phyloP scores from a whole-genome alignment of 2,797 vertebrate species.

The Parotocinclus haroldoi region DNA sequence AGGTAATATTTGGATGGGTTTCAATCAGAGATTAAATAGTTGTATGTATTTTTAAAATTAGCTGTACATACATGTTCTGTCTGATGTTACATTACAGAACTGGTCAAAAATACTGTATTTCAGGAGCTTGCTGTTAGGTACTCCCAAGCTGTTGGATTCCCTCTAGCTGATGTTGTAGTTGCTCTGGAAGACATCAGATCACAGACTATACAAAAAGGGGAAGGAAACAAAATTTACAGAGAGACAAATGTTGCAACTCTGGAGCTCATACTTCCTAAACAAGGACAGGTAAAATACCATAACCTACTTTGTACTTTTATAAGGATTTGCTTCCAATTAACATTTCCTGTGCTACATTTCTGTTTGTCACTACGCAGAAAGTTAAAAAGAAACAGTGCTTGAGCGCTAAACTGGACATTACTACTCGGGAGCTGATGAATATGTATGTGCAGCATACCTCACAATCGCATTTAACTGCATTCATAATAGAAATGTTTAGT shows the following conservation, averaged over 20 bases:
- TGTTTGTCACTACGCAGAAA: background rate
- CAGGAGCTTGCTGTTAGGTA: conserved; percentile 83
- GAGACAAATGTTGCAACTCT: conserved; percentile 82
- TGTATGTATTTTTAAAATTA: too few species aligned
- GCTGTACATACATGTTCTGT: background rate
- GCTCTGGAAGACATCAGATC: conserved; percentile 81
- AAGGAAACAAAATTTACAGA: conserved; percentile 80
- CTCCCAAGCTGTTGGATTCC: conserved; percentile 68
- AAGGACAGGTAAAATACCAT: conserved; percentile 52
- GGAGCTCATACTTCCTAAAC: conserved; percentile 79
- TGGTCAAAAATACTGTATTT: conserved; percentile 10
- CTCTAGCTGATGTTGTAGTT: conserved; percentile 63
- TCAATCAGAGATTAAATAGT: too few species aligned
- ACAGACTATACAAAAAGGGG: conserved; percentile 78
- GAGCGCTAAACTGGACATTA: conserved; percentile 81
- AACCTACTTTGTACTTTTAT: background rate
- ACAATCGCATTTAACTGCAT: background rate
- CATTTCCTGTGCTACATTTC: background rate
- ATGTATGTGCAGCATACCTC: conserved; percentile 67
- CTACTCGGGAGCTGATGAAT: conserved; percentile 78
- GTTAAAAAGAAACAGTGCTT: conserved; percentile 69
- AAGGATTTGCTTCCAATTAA: background rate
- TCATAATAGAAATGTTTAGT: background rate
- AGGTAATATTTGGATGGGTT: too few species aligned
- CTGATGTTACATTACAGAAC: background rate